These are phyloP conservation scores for Anniella stebbinsi DNA, from an alignment of 2,797 vertebrate genomes.

Conservation along the genomic window DNA sequence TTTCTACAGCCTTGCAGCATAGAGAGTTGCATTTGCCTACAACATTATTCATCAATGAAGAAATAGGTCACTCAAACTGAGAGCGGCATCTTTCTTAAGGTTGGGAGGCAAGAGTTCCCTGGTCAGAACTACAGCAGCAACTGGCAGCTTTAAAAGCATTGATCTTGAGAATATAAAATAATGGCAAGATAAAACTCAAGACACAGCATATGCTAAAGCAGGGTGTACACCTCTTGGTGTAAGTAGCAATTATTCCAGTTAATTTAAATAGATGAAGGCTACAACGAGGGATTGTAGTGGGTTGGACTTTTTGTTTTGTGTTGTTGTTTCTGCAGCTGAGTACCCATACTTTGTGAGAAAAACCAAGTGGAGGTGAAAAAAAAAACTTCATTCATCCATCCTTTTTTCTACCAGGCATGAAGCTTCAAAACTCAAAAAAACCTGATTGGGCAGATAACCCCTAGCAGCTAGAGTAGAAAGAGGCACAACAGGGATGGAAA, in stretches of 20 bases:
- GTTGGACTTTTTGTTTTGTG: background rate
- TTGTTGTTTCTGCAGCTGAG: background rate
- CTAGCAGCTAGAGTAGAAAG: conserved; percentile 37
- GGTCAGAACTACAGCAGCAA: background rate
- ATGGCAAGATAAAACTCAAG: background rate
- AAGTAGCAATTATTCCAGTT: background rate
- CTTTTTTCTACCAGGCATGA: conserved; percentile 16
- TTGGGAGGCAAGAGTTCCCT: background rate
- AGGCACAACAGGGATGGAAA: conserved; percentile 31
- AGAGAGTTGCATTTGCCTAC: background rate
- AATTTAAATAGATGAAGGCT: conserved; percentile 4
- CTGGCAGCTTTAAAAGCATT: background rate
- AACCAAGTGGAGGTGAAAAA: background rate
- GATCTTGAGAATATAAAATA: conserved; percentile 19
- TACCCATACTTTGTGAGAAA: background rate
- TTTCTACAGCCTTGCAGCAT: conserved; percentile 15
- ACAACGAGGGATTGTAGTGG: background rate
- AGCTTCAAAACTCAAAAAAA: conserved; percentile 23
- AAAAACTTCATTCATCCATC: background rate
- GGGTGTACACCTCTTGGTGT: background rate
- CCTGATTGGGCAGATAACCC: conserved; percentile 30
- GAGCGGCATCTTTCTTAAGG: background rate
- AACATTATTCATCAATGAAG: conserved; percentile 33
- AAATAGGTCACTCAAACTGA: conserved; percentile 14
- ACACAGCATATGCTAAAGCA: background rate